These are phyloP conservation scores for Rhabdornis inornatus DNA, from an alignment of 2,113 vertebrate species.

Conservation along the genomic window DNA sequence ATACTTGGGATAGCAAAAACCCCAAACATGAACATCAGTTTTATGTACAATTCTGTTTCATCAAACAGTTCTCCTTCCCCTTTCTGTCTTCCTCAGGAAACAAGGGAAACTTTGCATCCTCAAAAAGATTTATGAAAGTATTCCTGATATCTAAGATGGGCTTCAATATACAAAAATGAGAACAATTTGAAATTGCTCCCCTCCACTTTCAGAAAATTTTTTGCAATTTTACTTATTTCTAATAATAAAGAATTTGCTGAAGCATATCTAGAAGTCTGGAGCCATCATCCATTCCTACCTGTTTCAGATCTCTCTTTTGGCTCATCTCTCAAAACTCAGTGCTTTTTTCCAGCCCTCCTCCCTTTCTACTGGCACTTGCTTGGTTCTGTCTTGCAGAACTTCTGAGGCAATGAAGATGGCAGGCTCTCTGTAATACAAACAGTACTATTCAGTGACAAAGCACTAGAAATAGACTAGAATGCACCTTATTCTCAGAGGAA, in stretches of 20 bases:
- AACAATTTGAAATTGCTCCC: not conserved
- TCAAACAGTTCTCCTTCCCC: not conserved
- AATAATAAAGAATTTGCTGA: not conserved
- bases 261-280: not conserved
- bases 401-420: not conserved
- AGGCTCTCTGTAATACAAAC: not conserved
- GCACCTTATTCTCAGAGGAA: not conserved
- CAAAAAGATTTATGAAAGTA: not conserved
- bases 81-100: not conserved
- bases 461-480: not conserved
- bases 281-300: not conserved
- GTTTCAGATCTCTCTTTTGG: not conserved
- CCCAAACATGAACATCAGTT: not conserved
- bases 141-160: not conserved
- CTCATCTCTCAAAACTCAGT: not conserved
- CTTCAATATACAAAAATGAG: not conserved
- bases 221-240: not conserved
- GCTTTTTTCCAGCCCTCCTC: not conserved
- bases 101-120: not conserved
- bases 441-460: not conserved
- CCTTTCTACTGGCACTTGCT: not conserved
- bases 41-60: not conserved
- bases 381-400: not conserved
- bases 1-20: not conserved
- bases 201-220: not conserved